These are phyloP conservation scores for Crenichthys baileyi DNA, from an alignment of 2,797 vertebrate species.

Conservation along the genomic window DNA sequence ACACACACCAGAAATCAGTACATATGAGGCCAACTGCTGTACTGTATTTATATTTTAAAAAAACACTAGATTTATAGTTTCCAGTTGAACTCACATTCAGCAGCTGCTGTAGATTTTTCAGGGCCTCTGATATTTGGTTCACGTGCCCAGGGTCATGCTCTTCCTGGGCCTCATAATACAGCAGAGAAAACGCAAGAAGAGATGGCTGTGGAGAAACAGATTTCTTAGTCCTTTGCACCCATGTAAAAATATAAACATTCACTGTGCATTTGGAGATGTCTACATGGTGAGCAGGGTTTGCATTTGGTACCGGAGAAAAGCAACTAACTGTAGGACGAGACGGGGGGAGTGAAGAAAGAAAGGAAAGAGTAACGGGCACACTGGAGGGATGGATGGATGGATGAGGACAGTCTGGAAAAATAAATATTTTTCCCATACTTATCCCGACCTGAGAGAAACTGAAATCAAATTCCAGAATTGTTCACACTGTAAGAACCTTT, in stretches of 20 bases:
- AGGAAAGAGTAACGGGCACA: background rate
- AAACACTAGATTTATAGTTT: background rate
- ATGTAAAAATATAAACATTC: background rate
- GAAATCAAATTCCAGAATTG: background rate
- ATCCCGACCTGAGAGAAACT: background rate
- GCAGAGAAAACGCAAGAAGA: conserved; percentile 87
- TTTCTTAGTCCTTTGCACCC: background rate
- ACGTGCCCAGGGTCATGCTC: conserved; percentile 78
- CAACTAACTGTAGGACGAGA: background rate
- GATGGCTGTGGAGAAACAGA: conserved; percentile 84
- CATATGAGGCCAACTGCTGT: background rate
- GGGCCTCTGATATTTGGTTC: conserved; percentile 78
- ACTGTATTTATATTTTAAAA: too few species aligned
- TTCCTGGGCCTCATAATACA: conserved; percentile 87
- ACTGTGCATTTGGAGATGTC: background rate
- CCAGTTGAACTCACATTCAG: conserved; percentile 79
- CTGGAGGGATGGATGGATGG: background rate
- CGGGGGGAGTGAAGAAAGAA: background rate
- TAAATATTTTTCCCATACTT: background rate
- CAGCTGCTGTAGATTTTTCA: conserved; percentile 85
- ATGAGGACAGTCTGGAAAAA: background rate
- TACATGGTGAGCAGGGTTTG: background rate
- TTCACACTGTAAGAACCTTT: background rate
- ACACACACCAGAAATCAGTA: conserved; percentile 18
- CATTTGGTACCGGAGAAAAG: background rate